Evolutionary conservation across 2,113 vertebrate genomes (phyloP), one percentile per base, ranked within the genome.

Genomic region (Colistium nudipinnis): DNA sequence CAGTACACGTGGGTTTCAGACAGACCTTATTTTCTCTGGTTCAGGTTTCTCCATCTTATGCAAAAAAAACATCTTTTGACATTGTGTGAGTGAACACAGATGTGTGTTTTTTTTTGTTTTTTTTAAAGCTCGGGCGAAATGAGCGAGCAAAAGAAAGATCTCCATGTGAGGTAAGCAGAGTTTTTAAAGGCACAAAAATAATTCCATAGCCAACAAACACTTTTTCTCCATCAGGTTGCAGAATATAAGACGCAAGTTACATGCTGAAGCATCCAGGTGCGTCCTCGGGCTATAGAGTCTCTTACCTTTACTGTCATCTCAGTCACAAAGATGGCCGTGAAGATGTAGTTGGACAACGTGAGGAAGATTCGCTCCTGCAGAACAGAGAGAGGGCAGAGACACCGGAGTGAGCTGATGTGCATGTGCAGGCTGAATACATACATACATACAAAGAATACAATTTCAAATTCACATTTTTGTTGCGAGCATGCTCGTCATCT

Each of bases 261-360:
- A n/a, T n/a, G n/a, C n/a, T n/a, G n/a, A n/a, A n/a, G n/a, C n/a
- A n/a, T n/a, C n/a, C n/a, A n/a, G n/a, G n/a, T n/a, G n/a, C n/a
- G n/a, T n/a, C n/a, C n/a, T n/a, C n/a, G n/a, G n/a, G n/a, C n/a
- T n/a, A n/a, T n/a, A 51, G 1, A 14, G 6, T 17, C 10, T 62
- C 89, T 93, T 92, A 98, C 97, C 96, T 99, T 99, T 80, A 99
- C 92, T 51, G 95, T 94, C 97, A 99, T 99, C 90, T 99, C 97
- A 19, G 96, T 89, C 88, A 99, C 93, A 76, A 99, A 99, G 89
- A 99, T 97, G 1, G 94, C 94, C 0, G 97, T 99, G 90, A 99
- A 99, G 91, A 98, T 96, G 91, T 99, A 99, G 91, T 99, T 98
- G 89, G 97, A 97, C 79, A 98, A 80, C 0, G 94, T 98, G 35